Conservation (phyloP, 2,113 vertebrate species). For the Hiodon alosoides region DNA sequence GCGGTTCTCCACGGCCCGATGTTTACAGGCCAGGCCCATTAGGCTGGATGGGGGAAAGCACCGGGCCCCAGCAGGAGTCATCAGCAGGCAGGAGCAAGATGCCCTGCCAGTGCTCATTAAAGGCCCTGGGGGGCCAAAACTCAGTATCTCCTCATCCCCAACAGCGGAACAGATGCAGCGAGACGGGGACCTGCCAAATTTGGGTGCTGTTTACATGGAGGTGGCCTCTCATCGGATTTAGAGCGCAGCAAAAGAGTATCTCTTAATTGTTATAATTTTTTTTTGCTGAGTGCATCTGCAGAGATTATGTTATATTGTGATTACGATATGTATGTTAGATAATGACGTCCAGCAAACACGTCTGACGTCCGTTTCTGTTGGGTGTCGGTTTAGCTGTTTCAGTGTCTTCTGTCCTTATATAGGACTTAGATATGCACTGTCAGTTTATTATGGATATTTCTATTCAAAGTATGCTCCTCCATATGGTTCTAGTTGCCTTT, state of each 20-base stretch:
- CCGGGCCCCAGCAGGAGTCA: neutral
- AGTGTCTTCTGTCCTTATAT: neutral
- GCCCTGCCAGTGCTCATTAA: neutral
- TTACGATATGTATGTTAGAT: too few relatives aligned
- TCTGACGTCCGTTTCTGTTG: neutral
- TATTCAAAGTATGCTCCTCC: too few relatives aligned
- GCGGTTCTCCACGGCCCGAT: neutral
- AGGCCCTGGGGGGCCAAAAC: neutral
- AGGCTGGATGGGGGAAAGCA: neutral
- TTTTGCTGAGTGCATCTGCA: too few relatives aligned
- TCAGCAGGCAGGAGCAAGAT: neutral
- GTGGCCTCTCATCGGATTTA: neutral
- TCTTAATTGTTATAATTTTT: too few relatives aligned
- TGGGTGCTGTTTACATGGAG: neutral
- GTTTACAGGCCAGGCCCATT: conserved; percentile 2
- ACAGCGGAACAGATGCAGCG: neutral
- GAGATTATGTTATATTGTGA: too few relatives aligned
- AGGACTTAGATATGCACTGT: neutral
- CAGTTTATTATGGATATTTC: neutral
- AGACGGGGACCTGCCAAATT: neutral
- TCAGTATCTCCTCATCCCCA: neutral
- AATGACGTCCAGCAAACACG: neutral
- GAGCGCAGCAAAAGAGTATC: neutral
- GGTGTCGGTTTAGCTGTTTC: neutral
- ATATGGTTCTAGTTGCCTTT: too few relatives aligned